Conservation (phyloP, 2,113 vertebrate genomes). For the Caloenas nicobarica region DNA sequence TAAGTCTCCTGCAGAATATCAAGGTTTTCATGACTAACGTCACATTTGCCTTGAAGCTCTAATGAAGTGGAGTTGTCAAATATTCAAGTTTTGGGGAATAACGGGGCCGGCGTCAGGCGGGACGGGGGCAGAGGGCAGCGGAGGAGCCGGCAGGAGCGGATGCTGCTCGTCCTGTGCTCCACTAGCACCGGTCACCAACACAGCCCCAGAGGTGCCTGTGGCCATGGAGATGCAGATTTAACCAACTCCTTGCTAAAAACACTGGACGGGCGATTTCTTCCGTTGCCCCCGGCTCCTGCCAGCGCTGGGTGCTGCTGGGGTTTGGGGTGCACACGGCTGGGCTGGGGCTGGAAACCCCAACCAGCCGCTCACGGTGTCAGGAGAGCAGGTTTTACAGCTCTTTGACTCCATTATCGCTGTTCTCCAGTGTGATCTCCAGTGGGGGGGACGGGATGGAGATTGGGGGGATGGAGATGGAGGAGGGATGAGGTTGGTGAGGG, state of each 20-base stretch:
- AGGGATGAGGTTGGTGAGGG: too few species aligned
- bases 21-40: slow-evolving; percentile 71
- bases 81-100: background rate
- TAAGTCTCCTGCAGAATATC: slow-evolving; percentile 68
- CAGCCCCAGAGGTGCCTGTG: too few species aligned
- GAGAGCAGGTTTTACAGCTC: background rate
- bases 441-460: background rate
- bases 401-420: background rate
- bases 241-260: background rate
- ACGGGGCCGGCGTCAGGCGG: background rate
- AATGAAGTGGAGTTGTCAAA: slow-evolving; percentile 48
- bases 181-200: background rate
- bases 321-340: background rate
- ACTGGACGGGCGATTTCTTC: background rate
- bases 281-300: background rate
- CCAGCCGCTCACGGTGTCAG: accelerated
- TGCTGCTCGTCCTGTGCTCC: background rate
- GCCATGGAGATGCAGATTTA: background rate
- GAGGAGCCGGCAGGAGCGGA: background rate
- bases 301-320: background rate
- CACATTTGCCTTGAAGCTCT: slow-evolving; percentile 61
- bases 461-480: background rate
- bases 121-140: background rate
- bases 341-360: background rate
- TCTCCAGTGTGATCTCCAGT: accelerated